Base-by-base conservation (phyloP, 2,113 vertebrate genomes). In the Sebastes fasciatus region DNA sequence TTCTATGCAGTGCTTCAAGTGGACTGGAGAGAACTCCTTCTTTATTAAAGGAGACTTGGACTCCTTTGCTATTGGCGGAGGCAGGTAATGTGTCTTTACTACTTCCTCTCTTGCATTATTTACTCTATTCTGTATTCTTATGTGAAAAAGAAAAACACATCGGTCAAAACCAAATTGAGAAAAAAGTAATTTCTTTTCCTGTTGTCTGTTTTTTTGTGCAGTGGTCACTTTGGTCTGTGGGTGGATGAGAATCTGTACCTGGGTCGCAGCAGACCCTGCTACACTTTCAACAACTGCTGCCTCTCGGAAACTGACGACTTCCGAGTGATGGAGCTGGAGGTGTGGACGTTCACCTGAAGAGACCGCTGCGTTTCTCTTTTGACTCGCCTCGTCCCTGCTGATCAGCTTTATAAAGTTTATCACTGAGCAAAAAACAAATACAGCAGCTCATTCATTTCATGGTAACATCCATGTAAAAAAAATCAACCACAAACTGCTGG, bases 141-240 rank as follows among this genome's bases (percentile, higher is more conserved):
- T 57, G 0, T 46, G 12, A 0, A 1, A 2, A n/a, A 5, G 14
- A 14, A 46, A 17, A 4, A 66, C 14, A 19, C 21, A 21, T 55
- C 10, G 23, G 40, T 43, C 16, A 26, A n/a, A n/a, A 34, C 3
- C 26, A 34, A 34, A 34, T 34, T 34, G 26, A 34, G 26, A 34
- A 34, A 34, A 34, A 34, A 4, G 3, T 34, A 4, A 34, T 61
- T 67, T 58, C 19, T 51, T 46, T 23, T 23, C 26, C 2, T 55
- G n/a, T 72, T 48, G n/a, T 67, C 0, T 80, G 3, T 34, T 2
- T 82, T n/a, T 57, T 43, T 55, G 12, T 72, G 1, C 88, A 96
- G 96, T 10, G 96, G 96, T 61, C 96, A 96, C 85, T 96, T 96
- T 72, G 96, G 96, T 60, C 88, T 96, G 85, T 96, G 96, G 96